phyloP scores from a whole-genome alignment of 2,888 invertebrate genomes.

The Campopleginae sp. region DNA sequence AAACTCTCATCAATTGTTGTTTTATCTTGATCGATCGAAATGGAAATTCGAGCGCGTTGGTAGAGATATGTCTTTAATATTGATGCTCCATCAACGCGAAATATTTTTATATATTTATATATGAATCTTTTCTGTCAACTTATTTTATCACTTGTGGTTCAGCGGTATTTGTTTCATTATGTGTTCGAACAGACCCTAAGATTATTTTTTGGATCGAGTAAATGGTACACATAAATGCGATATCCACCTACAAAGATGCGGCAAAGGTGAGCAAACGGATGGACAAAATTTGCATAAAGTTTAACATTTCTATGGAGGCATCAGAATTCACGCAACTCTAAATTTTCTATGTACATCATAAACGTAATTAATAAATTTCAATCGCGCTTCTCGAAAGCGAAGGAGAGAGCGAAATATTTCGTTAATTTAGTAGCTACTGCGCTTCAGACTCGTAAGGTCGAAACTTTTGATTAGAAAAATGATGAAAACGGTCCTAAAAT shows the following conservation, averaged over 20 bases:
- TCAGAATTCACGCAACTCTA: neutral
- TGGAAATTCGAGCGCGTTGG: neutral
- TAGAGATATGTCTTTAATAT: slow-evolving; percentile 13
- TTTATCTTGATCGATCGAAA: slow-evolving; percentile 14
- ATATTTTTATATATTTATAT: neutral
- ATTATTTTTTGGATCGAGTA: neutral
- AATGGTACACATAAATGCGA: neutral
- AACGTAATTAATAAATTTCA: neutral
- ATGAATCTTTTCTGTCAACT: neutral
- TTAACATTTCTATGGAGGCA: neutral
- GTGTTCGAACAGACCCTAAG: neutral
- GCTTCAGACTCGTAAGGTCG: slow-evolving; percentile 4
- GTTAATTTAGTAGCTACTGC: slow-evolving; percentile 19
- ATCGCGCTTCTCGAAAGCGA: neutral
- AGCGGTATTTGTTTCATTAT: neutral
- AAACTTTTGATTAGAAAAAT: neutral
- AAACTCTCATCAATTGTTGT: slow-evolving; percentile 12
- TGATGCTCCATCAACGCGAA: slow-evolving; percentile 20
- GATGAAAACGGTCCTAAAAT: neutral
- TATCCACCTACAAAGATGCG: neutral
- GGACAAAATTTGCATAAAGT: neutral
- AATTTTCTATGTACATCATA: slow-evolving; percentile 5
- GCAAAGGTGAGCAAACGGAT: neutral
- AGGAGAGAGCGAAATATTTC: slow-evolving; percentile 1
- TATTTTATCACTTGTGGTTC: slow-evolving; percentile 3